These are phyloP conservation scores for Takifugu ocellatus DNA, from an alignment of 2,797 vertebrate species.

Conservation along the genomic window DNA sequence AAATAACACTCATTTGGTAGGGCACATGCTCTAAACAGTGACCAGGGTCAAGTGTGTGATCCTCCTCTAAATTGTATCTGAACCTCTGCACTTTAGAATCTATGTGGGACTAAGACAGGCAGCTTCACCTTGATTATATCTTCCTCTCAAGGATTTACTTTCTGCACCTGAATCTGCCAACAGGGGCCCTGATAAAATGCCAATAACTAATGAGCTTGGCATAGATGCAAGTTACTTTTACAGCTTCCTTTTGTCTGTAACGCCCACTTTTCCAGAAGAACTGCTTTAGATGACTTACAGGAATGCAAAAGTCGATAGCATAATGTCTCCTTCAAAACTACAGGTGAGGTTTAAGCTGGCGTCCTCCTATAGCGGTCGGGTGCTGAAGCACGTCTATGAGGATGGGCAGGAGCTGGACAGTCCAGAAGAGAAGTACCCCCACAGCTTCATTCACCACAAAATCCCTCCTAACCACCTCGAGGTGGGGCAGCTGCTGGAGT, in stretches of 20 bases:
- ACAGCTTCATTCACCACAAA: slow-evolving; percentile 82
- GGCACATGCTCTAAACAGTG: no score
- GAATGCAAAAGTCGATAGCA: not conserved
- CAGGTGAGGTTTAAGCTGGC: slow-evolving; percentile 91
- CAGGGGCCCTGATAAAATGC: no score
- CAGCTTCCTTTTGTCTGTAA: not conserved
- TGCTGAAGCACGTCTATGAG: slow-evolving; percentile 93
- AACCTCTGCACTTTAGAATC: no score
- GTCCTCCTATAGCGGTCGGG: slow-evolving; percentile 89
- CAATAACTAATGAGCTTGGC: no score
- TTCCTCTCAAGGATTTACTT: no score
- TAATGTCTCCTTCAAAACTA: slow-evolving; percentile 6
- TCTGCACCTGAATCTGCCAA: no score
- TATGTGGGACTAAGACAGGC: no score
- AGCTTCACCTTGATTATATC: no score
- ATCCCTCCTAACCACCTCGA: slow-evolving; percentile 79
- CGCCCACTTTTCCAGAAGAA: not conserved
- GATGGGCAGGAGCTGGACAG: slow-evolving; percentile 93
- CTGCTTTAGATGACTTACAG: not conserved
- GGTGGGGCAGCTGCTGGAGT: slow-evolving; percentile 71
- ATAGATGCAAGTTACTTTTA: no score
- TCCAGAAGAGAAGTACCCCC: slow-evolving; percentile 86
- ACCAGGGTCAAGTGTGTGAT: no score
- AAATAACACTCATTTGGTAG: no score
- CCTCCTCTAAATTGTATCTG: no score